Base-by-base conservation (phyloP, 1,140 invertebrate species). In the Magallana angulata region DNA sequence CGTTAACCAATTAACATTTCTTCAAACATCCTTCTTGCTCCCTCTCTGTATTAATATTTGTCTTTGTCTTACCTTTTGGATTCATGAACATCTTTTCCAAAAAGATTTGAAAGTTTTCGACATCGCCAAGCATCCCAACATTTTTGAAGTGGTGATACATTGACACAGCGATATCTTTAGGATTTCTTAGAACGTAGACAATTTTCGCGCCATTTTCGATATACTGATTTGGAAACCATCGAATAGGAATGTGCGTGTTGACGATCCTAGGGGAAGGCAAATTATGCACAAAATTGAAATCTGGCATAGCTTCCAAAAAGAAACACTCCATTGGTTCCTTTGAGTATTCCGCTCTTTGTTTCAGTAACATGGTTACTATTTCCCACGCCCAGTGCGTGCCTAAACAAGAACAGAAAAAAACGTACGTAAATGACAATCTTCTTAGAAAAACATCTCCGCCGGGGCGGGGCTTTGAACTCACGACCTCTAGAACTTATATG, bases 91-190 rank as follows among this genome's bases (percentile, higher is more conserved):
- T 36, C 5, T 36, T 76, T 24, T 76, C 68, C 30, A 30, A 76
- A 36, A 36, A 76, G 1, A 30, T 30, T 24, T 76, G 24, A 30
- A 76, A 76, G 68, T 76, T 12, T 30, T 6, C 8, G 36, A 24
- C 4, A 9, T 76, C 68, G 36, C 56, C 81, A 82, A 82, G 36
- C 18, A 57, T 48, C 18, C n/a, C n/a, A 82, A 14, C 18, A 24
- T 24, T 82, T 36, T 12, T 16, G 5, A 36, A 18, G 30, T 84
- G 87, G 64, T 87, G 84, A 57, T 62, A 91, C 30, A 24, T 24
- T 1, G 90, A 91, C n/a, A 91, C 90, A 12, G 57, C 57, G 6
- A 85, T 76, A 87, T 91, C 89, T 80, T 90, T 91, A n/a, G 89
- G 91, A 56, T 91, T 91, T 12, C 91, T 81, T 12, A 87, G 62